Evolutionary conservation across 2,797 vertebrate species (phyloP).

Genomic region (Okamejei kenojei): DNA sequence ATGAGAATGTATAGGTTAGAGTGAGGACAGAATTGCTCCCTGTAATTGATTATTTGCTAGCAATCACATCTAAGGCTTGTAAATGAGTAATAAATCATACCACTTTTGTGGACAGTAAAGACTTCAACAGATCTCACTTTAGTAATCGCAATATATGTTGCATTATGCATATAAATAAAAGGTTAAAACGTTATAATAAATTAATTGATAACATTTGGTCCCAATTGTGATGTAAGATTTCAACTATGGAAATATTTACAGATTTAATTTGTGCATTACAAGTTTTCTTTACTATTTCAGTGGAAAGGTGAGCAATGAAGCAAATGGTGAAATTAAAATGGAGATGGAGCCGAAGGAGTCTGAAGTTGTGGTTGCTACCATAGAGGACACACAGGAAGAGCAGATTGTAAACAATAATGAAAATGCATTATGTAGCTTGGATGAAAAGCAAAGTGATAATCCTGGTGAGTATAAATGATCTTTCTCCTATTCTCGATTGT

Average conservation of each 20-base stretch:
- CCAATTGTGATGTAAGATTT: neutral
- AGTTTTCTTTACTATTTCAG: constrained; percentile 52
- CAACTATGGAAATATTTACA: neutral
- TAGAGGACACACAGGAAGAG: constrained; percentile 57
- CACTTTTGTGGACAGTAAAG: neutral
- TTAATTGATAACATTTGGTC: neutral
- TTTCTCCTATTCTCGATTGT: neutral
- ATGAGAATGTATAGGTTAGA: neutral
- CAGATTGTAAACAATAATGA: constrained; percentile 61
- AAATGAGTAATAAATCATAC: neutral
- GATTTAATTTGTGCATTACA: neutral
- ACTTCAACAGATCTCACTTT: neutral
- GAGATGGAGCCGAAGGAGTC: constrained; percentile 54
- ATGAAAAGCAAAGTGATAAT: constrained; percentile 55
- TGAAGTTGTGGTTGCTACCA: constrained; percentile 56
- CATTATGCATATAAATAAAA: neutral
- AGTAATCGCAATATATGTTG: neutral
- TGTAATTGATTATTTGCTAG: neutral
- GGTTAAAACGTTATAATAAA: neutral
- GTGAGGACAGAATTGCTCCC: neutral
- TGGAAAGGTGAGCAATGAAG: constrained; percentile 62
- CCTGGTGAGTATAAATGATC: constrained; percentile 41
- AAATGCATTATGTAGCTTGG: constrained; percentile 61
- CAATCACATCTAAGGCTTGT: neutral
- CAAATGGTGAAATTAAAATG: constrained; percentile 61